These are phyloP conservation scores for Podocnemis expansa DNA, from an alignment of 2,113 vertebrate species.

Conservation along the genomic window DNA sequence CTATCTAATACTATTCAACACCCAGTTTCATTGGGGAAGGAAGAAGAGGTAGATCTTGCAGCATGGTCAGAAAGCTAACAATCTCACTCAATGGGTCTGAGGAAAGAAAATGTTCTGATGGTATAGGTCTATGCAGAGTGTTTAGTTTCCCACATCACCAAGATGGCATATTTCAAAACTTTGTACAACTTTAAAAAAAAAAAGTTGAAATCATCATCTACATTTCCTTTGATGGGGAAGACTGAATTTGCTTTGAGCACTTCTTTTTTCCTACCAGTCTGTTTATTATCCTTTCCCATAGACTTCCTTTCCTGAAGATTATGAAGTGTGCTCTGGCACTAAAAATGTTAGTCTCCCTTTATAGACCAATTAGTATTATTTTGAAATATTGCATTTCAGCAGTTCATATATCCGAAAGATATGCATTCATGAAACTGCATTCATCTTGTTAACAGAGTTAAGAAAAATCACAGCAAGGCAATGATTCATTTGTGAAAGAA, in stretches of 20 bases:
- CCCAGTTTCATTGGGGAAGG: background rate
- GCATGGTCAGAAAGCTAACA: background rate
- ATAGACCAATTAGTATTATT: conserved; percentile 22
- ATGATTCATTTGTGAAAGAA: conserved; percentile 50
- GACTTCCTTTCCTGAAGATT: conserved; percentile 14
- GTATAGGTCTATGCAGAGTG: background rate
- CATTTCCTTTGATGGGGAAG: background rate
- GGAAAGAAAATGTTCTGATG: background rate
- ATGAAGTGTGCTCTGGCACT: background rate
- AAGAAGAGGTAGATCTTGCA: accelerated
- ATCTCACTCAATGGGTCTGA: background rate
- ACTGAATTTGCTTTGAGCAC: background rate
- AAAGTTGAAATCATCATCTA: background rate
- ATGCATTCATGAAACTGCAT: conserved; percentile 30
- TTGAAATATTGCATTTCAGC: background rate
- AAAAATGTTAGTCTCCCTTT: background rate
- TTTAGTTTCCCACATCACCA: background rate
- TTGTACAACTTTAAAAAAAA: background rate
- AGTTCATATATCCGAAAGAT: background rate
- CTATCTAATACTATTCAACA: background rate
- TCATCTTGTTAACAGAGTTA: conserved; percentile 43
- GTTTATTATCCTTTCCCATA: background rate
- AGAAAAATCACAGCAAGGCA: conserved; percentile 29
- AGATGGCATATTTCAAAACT: background rate
- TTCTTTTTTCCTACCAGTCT: background rate